Evolutionary conservation across 2,797 vertebrate genomes (phyloP).

Genomic region (Enteromius anoplus): DNA sequence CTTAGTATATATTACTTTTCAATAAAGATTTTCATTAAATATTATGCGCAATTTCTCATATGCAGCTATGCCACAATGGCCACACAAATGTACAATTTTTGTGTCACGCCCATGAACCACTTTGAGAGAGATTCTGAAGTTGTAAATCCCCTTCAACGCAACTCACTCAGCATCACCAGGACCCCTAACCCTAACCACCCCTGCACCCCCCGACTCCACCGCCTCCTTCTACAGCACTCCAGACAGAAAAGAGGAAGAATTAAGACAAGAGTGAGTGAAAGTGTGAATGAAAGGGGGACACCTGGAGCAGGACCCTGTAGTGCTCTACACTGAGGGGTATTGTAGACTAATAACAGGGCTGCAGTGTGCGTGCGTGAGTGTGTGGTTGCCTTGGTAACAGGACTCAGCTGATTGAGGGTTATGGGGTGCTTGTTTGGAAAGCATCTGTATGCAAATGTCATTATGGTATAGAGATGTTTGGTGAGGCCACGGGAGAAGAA

Average conservation of each 20-base stretch:
- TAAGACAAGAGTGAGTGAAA: constrained; percentile 39
- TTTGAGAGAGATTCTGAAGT: background rate
- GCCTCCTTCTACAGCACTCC: constrained; percentile 7
- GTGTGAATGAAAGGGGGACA: constrained; percentile 50
- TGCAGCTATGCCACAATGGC: background rate
- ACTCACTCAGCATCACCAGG: constrained; percentile 20
- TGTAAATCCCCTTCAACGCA: background rate
- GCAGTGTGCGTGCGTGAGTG: constrained; percentile 43
- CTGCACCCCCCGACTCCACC: background rate
- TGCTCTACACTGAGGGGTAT: constrained; percentile 39
- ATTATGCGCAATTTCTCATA: background rate
- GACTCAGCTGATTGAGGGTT: constrained; percentile 70
- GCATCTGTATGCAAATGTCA: constrained; percentile 94
- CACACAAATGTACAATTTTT: background rate
- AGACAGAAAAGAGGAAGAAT: constrained; percentile 39
- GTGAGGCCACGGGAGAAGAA: constrained; percentile 45
- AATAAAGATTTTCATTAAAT: background rate
- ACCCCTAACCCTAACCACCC: background rate
- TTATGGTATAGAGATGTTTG: constrained; percentile 65
- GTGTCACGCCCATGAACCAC: background rate
- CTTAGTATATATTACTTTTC: background rate
- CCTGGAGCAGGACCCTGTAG: constrained; percentile 51
- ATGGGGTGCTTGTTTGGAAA: constrained; percentile 65
- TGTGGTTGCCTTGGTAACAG: constrained; percentile 56
- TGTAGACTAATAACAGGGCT: constrained; percentile 52